Base-by-base conservation (phyloP, 2,888 invertebrate genomes). In the Lingula anatina region DNA sequence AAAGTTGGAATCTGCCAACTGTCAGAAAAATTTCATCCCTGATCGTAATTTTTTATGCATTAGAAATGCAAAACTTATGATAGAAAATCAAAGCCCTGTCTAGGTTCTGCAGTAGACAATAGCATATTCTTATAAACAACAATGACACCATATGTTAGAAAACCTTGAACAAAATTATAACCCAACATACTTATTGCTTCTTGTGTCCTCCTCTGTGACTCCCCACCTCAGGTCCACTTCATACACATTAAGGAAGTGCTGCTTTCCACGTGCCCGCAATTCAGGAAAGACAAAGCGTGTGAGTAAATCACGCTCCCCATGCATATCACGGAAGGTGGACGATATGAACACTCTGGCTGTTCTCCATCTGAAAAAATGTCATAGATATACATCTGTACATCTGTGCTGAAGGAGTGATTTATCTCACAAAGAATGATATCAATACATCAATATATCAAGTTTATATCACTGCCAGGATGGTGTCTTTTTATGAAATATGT, bases 241-340 rank as follows among this genome's bases (percentile, higher is more conserved):
- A 51, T 68, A 61, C 4, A 79, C 59, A 47, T 74, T 66, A 49
- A 75, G 61, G 50, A 71, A 71, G 42, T 73, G 66, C 43, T 68
- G 66, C 52, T 61, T 55, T 4, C 74, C 73, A 45, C 73, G 62
- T 26, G 68, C 66, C 42, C 74, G 66, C 50, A 80, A 61, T 59
- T 78, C 77, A 5, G 80, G 79, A 60, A 80, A 76, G 28, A 80
- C 72, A 61, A 69, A 76, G 3, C 77, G 61, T 12, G 75, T 72
- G 44, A 80, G 62, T 20, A 79, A 57, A 55, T 80, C 78, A 45
- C 80, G 65, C 59, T 80, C 80, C 4, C 77, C 76, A 54, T 79
- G 78, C 79, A 80, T 79, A 64, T 80, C 80, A 5, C 68, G 65
- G 61, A 80, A 80, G 2, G 80, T 80, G 2, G 80, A 80, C 0